phyloP scores from a whole-genome alignment of 2,797 vertebrate genomes.

The Argentina silus region DNA sequence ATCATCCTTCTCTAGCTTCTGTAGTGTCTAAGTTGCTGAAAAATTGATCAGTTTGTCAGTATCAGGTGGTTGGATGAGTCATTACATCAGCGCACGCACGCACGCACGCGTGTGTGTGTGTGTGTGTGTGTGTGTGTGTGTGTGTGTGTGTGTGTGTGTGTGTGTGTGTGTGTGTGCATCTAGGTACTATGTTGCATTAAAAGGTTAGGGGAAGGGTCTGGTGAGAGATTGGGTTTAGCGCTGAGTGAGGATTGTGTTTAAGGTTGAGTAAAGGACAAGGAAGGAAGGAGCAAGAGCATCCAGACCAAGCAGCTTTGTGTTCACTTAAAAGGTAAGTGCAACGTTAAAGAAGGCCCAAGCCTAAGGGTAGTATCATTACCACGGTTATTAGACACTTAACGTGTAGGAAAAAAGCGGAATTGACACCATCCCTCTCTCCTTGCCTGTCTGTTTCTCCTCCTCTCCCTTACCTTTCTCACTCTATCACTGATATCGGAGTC shows the following conservation, averaged over 20 bases:
- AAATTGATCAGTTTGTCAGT: conserved; percentile 30
- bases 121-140: no score
- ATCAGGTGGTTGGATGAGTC: conserved; percentile 36
- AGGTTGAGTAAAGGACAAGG: conserved; percentile 36
- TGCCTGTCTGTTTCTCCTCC: conserved; percentile 57
- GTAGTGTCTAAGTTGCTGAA: neutral
- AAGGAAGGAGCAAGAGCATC: conserved; percentile 36
- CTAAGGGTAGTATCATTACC: conserved; percentile 66
- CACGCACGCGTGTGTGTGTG: no score
- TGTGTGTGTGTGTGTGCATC: no score
- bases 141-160: no score
- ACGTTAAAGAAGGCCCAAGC: conserved; percentile 55
- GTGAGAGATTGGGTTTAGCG: conserved; percentile 44
- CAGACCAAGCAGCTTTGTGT: conserved; percentile 24
- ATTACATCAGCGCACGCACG: neutral
- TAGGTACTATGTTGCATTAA: conserved; percentile 20
- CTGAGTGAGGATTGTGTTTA: conserved; percentile 52
- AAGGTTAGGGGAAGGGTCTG: conserved; percentile 49
- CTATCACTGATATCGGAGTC: conserved; percentile 58
- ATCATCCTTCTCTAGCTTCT: no score
- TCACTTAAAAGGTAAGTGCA: conserved; percentile 56
- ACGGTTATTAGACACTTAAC: conserved; percentile 64
- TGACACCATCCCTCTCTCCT: conserved; percentile 66
- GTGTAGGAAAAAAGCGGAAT: conserved; percentile 60
- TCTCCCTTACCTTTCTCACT: conserved; percentile 63